Base-by-base conservation (phyloP, 2,888 invertebrate species). In the Troides oblongomaculatus region DNA sequence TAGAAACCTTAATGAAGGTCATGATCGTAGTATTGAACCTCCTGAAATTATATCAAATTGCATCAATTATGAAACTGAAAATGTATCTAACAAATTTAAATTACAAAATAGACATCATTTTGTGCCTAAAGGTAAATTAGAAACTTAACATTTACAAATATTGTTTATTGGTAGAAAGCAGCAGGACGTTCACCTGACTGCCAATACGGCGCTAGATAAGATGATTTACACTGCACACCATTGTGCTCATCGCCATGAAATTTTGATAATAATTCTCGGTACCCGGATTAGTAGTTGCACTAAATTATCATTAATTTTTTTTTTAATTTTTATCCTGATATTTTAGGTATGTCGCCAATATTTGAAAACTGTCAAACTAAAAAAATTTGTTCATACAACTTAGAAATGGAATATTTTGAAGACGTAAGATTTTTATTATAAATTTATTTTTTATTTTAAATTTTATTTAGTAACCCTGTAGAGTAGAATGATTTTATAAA, bases 41-140 rank as follows among this genome's bases (percentile, higher is more conserved):
- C 14, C 23, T 21, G 59, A 66, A 30, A 66, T 8, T n/a, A 50
- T 25, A n/a, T 30, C 76, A 69, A 69, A 74, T 56, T 70, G 75
- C 56, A 60, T 66, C 46, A 59, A 57, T 5, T 67, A 71, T 72
- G 30, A 67, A 57, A 62, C 68, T 64, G 18, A 68, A 71, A 23
- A 76, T 80, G 72, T 77, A 53, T 69, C 71, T 0, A 77, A 79
- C 66, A 69, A 75, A 79, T 93, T 89, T 76, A 77, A 83, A 72
- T 78, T 94, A 17, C 85, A 81, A 64, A 84, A 84, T 74, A 86
- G 94, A 76, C 82, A 82, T n/a, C 81, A 85, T 43, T 94, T 93
- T 81, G 73, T 94, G 50, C 94, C 94, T 1, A 94, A 94, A 92
- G 94, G 94, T 92, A 53, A 23, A n/a, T 50, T 10, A 25, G 14